Percentiles rank a stretch among this genome's conserved stretches.
phyloP scores from a whole-genome alignment of 2,797 vertebrate genomes.

The Eurystomus glaucurus region DNA sequence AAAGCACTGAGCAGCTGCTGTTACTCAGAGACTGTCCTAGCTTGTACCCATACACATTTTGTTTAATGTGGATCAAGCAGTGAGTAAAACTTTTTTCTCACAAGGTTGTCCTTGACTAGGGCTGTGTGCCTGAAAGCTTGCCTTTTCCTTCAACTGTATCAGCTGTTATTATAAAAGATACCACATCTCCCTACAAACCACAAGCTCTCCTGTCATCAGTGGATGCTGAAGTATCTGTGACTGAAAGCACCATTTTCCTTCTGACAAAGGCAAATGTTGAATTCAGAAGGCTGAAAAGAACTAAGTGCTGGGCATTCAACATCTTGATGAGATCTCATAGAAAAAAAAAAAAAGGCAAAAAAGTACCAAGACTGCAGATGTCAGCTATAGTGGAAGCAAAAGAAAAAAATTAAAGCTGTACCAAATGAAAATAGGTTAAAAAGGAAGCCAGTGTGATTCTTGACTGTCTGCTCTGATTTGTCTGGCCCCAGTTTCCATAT shows the following conservation, averaged over 20 bases:
- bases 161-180: background rate
- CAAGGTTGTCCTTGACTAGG: background rate
- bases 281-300: constrained; percentile 35
- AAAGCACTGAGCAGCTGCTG: background rate
- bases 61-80: background rate
- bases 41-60: background rate
- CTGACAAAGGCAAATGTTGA: constrained; percentile 7
- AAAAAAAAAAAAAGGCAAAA: background rate
- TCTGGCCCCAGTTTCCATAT: background rate
- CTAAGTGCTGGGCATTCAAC: background rate
- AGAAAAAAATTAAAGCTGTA: background rate
- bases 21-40: background rate
- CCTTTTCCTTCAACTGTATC: constrained; percentile 27
- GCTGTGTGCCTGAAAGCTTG: background rate
- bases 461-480: background rate
- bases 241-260: background rate
- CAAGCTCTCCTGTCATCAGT: background rate
- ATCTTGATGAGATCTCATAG: background rate
- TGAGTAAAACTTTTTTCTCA: background rate
- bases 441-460: background rate
- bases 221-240: background rate
- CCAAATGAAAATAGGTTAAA: background rate
- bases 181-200: background rate
- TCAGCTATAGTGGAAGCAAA: background rate
- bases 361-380: background rate